Evolutionary conservation across 2,113 vertebrate genomes (phyloP).

Genomic region (Microcebus ravelobensis): DNA sequence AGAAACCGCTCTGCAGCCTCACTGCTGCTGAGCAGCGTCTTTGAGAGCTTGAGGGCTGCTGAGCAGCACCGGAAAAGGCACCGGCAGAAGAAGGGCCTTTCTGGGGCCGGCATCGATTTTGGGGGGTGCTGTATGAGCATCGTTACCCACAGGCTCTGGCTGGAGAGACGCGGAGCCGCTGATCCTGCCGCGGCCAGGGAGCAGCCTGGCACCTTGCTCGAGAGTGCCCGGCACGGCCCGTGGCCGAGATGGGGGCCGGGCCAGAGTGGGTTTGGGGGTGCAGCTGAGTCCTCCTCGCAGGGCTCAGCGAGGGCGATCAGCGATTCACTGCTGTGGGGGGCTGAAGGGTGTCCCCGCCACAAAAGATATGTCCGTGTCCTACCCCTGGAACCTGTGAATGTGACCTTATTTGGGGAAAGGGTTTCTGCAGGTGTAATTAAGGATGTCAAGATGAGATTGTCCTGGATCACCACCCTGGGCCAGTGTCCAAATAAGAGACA

Average conservation of each 20-base stretch:
- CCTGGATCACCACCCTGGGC: not conserved
- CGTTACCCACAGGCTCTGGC: not conserved
- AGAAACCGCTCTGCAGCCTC: too few relatives aligned
- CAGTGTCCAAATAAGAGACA: not conserved
- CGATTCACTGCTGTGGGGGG: accelerated
- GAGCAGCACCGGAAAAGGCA: not conserved
- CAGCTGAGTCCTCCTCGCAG: not conserved
- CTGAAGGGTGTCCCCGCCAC: not conserved
- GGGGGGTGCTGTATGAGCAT: accelerated
- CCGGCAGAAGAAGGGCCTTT: not conserved
- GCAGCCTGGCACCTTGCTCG: not conserved
- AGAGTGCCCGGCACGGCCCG: accelerated
- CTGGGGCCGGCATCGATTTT: not conserved
- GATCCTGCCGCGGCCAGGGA: not conserved
- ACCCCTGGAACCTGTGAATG: too few relatives aligned
- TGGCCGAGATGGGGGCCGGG: not conserved
- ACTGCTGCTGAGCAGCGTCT: not conserved
- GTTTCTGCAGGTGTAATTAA: not conserved
- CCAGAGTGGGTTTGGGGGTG: accelerated
- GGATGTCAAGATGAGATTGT: not conserved
- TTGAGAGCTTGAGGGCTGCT: accelerated
- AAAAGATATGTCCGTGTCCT: not conserved
- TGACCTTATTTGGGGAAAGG: not conserved
- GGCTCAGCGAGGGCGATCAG: not conserved
- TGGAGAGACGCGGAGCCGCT: not conserved